Evolutionary conservation across 2,113 vertebrate species (phyloP).

Genomic region (Serranochromis macrocephalus): DNA sequence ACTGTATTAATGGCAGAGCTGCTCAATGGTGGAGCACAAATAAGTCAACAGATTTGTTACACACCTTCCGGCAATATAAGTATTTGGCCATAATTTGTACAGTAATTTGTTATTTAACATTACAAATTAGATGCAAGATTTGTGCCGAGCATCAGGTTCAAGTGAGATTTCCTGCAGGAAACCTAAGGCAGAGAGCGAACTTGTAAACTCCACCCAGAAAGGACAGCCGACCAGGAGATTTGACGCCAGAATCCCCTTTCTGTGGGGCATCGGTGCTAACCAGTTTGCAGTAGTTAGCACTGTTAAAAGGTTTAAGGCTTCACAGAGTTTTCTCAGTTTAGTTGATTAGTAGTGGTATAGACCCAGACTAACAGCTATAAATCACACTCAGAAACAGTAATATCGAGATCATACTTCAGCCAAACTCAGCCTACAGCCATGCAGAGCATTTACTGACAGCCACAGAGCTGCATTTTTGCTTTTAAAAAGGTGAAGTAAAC

Average conservation of each 20-base stretch:
- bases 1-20: neutral
- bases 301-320: neutral
- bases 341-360: no score
- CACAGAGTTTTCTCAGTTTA: neutral
- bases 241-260: fast-evolving
- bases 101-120: neutral
- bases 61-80: neutral
- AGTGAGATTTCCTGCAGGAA: neutral
- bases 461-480: no score
- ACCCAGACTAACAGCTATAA: no score
- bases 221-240: neutral
- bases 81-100: neutral
- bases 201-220: neutral
- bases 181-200: fast-evolving
- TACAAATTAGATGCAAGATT: neutral
- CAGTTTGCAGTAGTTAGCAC: neutral
- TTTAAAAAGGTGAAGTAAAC: neutral
- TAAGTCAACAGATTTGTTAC: neutral
- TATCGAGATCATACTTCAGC: no score
- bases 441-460: no score
- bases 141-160: neutral
- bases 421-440: no score
- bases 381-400: no score
- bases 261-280: neutral
- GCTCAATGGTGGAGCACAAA: neutral